These are phyloP conservation scores for Notiomystis cincta DNA, from an alignment of 2,113 vertebrate genomes.

Conservation along the genomic window DNA sequence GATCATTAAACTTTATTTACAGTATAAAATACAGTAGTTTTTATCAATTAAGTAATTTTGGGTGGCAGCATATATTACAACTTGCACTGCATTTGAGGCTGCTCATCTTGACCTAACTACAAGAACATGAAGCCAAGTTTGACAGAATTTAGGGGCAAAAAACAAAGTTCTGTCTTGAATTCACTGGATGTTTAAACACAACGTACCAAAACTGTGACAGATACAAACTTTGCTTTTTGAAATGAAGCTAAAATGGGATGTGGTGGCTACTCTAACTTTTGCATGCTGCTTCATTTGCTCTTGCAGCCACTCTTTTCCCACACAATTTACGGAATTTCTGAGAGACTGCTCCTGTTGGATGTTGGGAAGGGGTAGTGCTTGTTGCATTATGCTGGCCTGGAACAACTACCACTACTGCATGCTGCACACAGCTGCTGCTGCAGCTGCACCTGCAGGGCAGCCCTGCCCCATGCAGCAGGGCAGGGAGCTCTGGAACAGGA, in stretches of 20 bases:
- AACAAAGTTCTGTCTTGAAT: background rate
- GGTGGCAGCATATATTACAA: constrained; percentile 51
- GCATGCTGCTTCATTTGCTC: background rate
- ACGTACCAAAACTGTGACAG: accelerated
- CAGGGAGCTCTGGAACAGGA: background rate
- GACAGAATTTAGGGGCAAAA: constrained; percentile 51
- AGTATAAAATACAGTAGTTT: constrained; percentile 60
- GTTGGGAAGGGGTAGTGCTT: background rate
- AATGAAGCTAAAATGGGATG: background rate
- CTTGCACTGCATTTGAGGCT: constrained; percentile 35
- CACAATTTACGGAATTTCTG: background rate
- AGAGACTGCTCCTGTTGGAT: background rate
- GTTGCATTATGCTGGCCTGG: constrained; percentile 13
- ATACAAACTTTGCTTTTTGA: background rate
- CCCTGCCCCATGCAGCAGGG: background rate
- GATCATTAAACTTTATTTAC: constrained; percentile 67
- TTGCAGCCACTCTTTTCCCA: background rate
- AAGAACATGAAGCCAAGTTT: constrained; percentile 41
- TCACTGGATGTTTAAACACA: background rate
- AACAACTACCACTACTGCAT: background rate
- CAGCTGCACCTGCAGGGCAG: background rate
- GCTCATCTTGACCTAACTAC: background rate
- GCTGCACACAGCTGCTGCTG: background rate
- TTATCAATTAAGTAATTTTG: constrained; percentile 11
- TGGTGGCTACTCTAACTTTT: background rate